Evolutionary conservation across 2,113 vertebrate genomes (phyloP).

Genomic region (Ursus arctos): DNA sequence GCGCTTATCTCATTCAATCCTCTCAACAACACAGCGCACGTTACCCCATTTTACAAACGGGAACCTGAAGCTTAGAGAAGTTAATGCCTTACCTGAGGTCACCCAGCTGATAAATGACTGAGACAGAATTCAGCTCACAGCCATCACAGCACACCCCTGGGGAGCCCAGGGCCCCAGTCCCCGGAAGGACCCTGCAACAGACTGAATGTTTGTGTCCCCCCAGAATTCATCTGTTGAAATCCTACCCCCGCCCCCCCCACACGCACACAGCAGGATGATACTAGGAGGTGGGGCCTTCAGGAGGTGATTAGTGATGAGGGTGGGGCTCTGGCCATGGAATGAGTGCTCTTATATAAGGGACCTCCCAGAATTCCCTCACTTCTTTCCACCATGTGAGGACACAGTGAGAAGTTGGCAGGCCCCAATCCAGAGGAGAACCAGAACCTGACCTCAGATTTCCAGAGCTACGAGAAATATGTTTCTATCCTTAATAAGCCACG

Average conservation of each 20-base stretch:
- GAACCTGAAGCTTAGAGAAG: not conserved
- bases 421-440: not conserved
- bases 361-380: not conserved
- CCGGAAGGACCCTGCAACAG: not conserved
- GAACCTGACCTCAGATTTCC: not conserved
- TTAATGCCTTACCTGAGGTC: not conserved
- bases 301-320: not conserved
- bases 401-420: not conserved
- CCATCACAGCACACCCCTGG: not conserved
- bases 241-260: not conserved
- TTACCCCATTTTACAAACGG: not conserved
- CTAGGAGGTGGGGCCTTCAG: not conserved
- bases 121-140: not conserved
- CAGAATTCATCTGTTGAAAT: not conserved
- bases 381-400: not conserved
- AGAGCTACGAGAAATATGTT: too few relatives aligned
- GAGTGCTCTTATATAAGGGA: not conserved
- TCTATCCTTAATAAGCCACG: too few relatives aligned
- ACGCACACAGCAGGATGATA: not conserved
- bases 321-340: not conserved
- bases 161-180: not conserved
- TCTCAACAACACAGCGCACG: not conserved
- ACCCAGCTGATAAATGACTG: not conserved
- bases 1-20: not conserved
- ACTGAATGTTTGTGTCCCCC: not conserved